These are phyloP conservation scores for Tyrannus savana DNA, from an alignment of 2,113 vertebrate genomes.

Conservation along the genomic window DNA sequence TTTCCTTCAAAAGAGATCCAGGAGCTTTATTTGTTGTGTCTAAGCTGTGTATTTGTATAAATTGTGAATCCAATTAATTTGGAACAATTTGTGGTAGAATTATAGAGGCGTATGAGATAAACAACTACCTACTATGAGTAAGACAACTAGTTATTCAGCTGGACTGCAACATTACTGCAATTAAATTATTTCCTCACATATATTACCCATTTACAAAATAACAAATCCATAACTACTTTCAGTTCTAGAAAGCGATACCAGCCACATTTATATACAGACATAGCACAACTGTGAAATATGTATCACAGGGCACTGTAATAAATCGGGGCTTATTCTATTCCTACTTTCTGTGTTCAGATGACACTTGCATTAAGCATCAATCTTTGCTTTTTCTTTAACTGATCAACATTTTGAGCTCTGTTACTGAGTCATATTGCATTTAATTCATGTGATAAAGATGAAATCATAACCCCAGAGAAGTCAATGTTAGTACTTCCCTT, in stretches of 20 bases:
- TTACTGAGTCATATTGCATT: not conserved
- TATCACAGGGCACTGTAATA: not conserved
- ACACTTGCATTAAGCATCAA: not conserved
- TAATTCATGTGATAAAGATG: constrained; percentile 6
- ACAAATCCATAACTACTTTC: not conserved
- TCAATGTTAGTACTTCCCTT: not conserved
- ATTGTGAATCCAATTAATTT: not conserved
- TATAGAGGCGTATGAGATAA: not conserved
- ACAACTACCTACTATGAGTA: not conserved
- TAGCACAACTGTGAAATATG: not conserved
- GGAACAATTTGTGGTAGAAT: not conserved
- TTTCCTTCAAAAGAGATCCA: not conserved
- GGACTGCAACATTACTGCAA: not conserved
- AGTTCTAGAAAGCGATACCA: not conserved
- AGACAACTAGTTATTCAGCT: not conserved
- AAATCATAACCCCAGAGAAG: not conserved
- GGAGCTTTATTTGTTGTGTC: not conserved
- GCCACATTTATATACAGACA: not conserved
- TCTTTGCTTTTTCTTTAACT: not conserved
- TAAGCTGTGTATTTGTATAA: not conserved
- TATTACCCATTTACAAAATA: not conserved
- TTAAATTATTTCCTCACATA: not conserved
- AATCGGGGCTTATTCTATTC: not conserved
- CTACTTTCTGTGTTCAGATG: not conserved
- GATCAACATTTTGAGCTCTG: not conserved